Evolutionary conservation across 2,113 vertebrate genomes (phyloP).

Genomic region (Passer montanus): DNA sequence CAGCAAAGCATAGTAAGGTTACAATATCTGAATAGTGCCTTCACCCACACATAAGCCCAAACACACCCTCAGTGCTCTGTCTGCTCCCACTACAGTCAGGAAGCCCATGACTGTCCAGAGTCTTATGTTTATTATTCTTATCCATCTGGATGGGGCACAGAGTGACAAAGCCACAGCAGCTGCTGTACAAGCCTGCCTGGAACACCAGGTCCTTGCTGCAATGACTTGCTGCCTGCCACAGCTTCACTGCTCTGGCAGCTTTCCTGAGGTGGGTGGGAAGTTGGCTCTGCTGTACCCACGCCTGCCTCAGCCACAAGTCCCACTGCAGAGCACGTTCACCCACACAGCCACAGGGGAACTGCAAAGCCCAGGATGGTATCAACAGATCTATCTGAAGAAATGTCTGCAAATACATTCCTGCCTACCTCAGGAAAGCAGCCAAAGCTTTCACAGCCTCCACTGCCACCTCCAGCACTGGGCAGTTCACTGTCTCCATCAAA

Average conservation of each 20-base stretch:
- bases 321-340: background rate
- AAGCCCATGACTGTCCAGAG: background rate
- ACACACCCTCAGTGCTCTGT: background rate
- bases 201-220: background rate
- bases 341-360: conserved; percentile 25
- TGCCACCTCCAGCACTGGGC: conserved; percentile 82
- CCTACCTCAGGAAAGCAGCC: conserved; percentile 85
- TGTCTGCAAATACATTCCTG: background rate
- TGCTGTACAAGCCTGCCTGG: background rate
- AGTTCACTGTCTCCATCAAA: conserved; percentile 79
- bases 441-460: conserved; percentile 79
- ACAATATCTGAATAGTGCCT: background rate
- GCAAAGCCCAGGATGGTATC: background rate
- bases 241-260: background rate
- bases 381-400: background rate
- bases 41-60: background rate
- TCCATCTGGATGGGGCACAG: background rate
- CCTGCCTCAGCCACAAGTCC: conserved; percentile 11
- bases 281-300: background rate
- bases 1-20: background rate
- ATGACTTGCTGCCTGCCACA: background rate
- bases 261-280: background rate
- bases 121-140: background rate
- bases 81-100: background rate
- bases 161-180: background rate